Percentiles rank a stretch among this genome's conserved stretches.
Evolutionary conservation across 2,113 vertebrate species (phyloP).

Genomic region (Tiliqua scincoides): DNA sequence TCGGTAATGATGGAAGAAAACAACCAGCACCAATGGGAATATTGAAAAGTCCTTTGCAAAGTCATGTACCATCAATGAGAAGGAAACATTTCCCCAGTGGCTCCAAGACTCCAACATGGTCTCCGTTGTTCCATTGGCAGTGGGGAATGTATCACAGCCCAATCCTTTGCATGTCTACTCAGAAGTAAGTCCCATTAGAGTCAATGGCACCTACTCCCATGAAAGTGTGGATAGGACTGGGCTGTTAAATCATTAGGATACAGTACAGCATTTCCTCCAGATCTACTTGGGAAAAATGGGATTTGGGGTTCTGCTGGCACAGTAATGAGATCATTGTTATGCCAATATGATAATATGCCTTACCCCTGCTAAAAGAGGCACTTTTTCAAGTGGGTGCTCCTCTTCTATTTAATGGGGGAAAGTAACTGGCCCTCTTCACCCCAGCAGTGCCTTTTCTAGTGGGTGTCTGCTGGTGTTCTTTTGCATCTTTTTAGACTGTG

Average conservation of each 20-base stretch:
- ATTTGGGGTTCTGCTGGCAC: conserved; percentile 40
- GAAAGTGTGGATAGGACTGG: too few relatives aligned
- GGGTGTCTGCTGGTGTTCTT: too few relatives aligned
- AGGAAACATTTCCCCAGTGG: background rate
- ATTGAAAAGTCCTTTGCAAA: background rate
- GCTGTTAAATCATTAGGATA: too few relatives aligned
- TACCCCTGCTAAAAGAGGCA: too few relatives aligned
- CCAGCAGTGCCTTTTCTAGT: too few relatives aligned
- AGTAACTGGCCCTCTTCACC: too few relatives aligned
- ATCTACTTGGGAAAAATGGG: conserved; percentile 33
- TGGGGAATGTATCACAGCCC: conserved; percentile 29
- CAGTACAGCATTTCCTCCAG: background rate
- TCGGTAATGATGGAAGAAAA: fast-evolving
- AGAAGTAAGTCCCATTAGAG: too few relatives aligned
- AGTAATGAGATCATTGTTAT: conserved; percentile 59
- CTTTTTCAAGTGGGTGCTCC: too few relatives aligned
- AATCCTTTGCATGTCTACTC: too few relatives aligned
- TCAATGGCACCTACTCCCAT: too few relatives aligned
- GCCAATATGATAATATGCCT: background rate
- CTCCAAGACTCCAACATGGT: background rate
- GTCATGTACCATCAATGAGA: background rate
- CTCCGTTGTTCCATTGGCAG: conserved; percentile 34
- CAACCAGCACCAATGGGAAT: background rate
- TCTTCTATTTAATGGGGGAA: too few relatives aligned
- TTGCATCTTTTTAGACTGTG: too few relatives aligned